Evolutionary conservation across 2,888 invertebrate species (phyloP).

Genomic region (Podotricha telesiphe): DNA sequence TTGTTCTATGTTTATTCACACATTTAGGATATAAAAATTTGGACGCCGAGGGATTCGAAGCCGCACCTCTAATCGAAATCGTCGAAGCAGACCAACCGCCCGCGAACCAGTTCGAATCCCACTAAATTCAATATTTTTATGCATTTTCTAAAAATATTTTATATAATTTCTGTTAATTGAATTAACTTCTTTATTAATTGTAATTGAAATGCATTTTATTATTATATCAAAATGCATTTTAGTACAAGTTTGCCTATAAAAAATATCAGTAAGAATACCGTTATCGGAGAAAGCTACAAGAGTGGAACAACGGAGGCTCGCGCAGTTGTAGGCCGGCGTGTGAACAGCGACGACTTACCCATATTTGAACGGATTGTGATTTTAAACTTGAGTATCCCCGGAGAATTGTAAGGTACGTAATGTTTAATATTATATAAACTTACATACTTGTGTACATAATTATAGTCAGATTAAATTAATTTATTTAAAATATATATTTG

Average conservation of each 20-base stretch:
- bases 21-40: too few species aligned
- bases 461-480: too few species aligned
- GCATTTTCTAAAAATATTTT: too few species aligned
- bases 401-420: background rate
- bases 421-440: too few species aligned
- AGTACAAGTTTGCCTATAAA: background rate
- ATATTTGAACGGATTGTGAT: constrained; percentile 1
- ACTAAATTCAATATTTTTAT: too few species aligned
- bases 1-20: too few species aligned
- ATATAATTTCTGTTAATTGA: background rate
- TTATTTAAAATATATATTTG: too few species aligned
- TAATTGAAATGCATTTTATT: background rate
- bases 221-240: background rate
- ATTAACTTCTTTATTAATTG: background rate
- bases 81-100: too few species aligned
- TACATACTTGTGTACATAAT: too few species aligned
- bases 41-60: too few species aligned
- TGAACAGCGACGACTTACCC: constrained; percentile 33
- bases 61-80: too few species aligned
- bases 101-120: too few species aligned
- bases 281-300: constrained; percentile 73
- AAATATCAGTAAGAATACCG: constrained; percentile 57
- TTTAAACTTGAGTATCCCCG: background rate
- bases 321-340: constrained; percentile 47
- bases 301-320: constrained; percentile 51